Evolutionary conservation across 2,888 invertebrate genomes (phyloP), one percentile per base, ranked within the genome.

Genomic region (Dorcus hopei): DNA sequence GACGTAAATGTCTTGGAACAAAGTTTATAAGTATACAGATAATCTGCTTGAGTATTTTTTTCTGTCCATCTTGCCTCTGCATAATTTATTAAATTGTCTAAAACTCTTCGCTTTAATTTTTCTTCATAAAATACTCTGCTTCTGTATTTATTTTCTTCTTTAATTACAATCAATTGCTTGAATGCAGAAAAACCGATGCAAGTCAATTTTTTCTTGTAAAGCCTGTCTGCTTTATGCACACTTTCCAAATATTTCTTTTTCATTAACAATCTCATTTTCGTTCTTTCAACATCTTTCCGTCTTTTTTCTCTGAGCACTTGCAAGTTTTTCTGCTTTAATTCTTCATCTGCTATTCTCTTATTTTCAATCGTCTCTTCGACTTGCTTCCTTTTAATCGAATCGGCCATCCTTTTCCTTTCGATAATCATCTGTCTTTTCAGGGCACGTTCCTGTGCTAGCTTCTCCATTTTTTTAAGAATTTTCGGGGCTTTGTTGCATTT

Each of bases 391-490:
- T 81, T 81, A 14, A 80, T 80, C 63, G 83, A 79, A 65, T 81
- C 82, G 5, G 80, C 68, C 53, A 75, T 67, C 57, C 81, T 79
- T 59, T 82, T 82, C 70, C 81, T 80, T 63, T 83, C 82, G 57
- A 81, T 73, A 63, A 81, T 80, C 6, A 79, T 69, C 54, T 74
- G 70, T 56, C 76, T 72, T 40, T 79, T 75, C 63, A 79, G 70
- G 42, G 79, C 86, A 41, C 91, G 80, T 64, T 87, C 86, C 42
- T 86, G 75, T 0, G 90, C 89, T 59, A 89, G 82, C 57, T 87
- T 85, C 69, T 90, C 88, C 88, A 91, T 89, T 72, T 87, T 82
- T 72, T 85, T 82, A 47, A 90, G 72, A 71, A 90, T 87, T 72
- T 85, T 86, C 3, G 90, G 90, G 40, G 86, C 84, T 77, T 83